A percentile compares a stretch with the other conserved stretches of the same genome.
These are phyloP conservation scores for Nothoprocta perdicaria DNA, from an alignment of 2,113 vertebrate genomes.

Conservation along the genomic window DNA sequence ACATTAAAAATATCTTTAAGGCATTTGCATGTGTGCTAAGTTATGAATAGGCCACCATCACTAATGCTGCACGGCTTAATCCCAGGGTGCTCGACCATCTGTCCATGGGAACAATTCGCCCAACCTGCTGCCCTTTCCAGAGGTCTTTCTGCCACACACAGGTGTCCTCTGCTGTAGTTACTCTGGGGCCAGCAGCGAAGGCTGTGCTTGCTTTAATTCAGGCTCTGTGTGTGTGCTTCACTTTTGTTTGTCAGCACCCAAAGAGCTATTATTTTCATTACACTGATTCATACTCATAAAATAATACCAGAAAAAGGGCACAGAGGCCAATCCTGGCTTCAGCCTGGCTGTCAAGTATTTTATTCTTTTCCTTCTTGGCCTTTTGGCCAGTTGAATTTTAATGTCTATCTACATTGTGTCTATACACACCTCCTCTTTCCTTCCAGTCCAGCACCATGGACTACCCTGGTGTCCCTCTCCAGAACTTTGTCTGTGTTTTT, in stretches of 20 bases:
- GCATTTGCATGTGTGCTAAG: not conserved
- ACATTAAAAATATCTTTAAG: not conserved
- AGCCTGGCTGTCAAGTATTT: not conserved
- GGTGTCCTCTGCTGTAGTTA: not conserved
- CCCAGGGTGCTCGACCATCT: fast-evolving
- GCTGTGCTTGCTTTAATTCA: not conserved
- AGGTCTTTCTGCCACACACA: too few relatives aligned
- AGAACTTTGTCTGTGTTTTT: not conserved
- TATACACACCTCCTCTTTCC: not conserved
- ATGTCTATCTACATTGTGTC: fast-evolving
- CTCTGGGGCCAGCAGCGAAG: too few relatives aligned
- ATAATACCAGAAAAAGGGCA: not conserved
- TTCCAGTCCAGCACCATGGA: fast-evolving
- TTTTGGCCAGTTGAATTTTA: not conserved
- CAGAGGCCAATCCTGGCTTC: not conserved
- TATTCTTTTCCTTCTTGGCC: not conserved
- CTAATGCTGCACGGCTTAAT: not conserved
- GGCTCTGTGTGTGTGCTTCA: not conserved
- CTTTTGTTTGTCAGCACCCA: not conserved
- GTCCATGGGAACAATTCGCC: not conserved
- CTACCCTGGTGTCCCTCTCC: not conserved
- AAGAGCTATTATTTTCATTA: not conserved
- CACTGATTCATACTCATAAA: not conserved
- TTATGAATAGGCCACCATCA: not conserved
- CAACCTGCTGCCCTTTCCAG: not conserved